These are phyloP conservation scores for Mimas tiliae DNA, from an alignment of 2,888 invertebrate genomes.

Conservation along the genomic window DNA sequence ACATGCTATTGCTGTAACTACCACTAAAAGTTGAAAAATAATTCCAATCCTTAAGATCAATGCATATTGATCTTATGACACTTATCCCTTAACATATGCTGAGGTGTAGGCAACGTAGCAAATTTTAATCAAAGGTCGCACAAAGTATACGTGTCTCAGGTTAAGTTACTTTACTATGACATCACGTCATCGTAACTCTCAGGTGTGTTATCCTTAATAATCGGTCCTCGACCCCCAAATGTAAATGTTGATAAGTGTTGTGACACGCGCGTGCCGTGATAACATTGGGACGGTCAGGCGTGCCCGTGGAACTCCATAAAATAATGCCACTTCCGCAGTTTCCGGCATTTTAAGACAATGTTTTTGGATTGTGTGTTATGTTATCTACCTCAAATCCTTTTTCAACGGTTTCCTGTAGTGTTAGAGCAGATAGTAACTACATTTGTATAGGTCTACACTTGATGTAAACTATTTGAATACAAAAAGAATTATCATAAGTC, in stretches of 20 bases:
- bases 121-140: too few relatives aligned
- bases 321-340: not conserved
- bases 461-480: too few relatives aligned
- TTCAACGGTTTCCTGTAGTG: not conserved
- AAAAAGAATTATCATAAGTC: too few relatives aligned
- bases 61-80: too few relatives aligned
- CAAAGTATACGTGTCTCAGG: too few relatives aligned
- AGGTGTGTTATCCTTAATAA: slow-evolving; percentile 33
- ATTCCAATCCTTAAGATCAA: too few relatives aligned
- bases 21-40: too few relatives aligned
- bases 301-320: not conserved
- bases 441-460: too few relatives aligned
- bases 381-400: not conserved
- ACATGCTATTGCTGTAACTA: too few relatives aligned
- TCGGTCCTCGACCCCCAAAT: slow-evolving; percentile 40
- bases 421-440: not conserved
- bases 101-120: too few relatives aligned
- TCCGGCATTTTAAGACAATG: slow-evolving; percentile 1
- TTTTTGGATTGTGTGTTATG: not conserved
- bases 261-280: slow-evolving; percentile 28
- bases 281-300: slow-evolving; percentile 16
- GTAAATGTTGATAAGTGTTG: slow-evolving; percentile 22
- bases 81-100: too few relatives aligned
- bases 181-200: not conserved
- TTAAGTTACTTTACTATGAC: not conserved